Evolutionary conservation across 2,113 vertebrate species (phyloP), one percentile per base, ranked within the genome.

Genomic region (Gasterosteus nipponicus): DNA sequence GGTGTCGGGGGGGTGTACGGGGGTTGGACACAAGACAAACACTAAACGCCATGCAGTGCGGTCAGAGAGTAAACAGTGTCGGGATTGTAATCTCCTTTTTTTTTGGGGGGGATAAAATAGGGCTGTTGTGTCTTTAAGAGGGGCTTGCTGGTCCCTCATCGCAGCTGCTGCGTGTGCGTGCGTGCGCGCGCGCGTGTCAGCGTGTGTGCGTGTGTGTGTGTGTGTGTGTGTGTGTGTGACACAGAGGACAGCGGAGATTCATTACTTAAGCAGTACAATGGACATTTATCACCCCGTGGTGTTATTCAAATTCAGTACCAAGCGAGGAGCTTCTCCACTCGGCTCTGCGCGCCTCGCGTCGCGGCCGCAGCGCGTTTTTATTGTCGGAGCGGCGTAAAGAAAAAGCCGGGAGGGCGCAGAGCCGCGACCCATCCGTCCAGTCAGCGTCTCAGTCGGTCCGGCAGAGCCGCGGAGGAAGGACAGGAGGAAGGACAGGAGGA

Each of bases 221-320:
- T 89, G 80, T 49, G 83, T 54, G 68, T 53, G 72, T 59, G 71
- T 73, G 89, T 75, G 91, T 94, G 95, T 83, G 95, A 95, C 93
- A 95, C 90, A 92, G 95, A 96, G 96, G 96, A 96, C 96, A 97
- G 96, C 94, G 94, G 95, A 97, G 97, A 99, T 98, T 97, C 97
- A 98, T 97, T 96, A 97, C 96, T 96, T 95, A 95, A 94, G 95
- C 96, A 96, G 97, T 96, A 98, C 97, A 99, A 99, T 98, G 96
- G 96, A 95, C 97, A 98, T 99, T 98, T 97, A 98, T 98, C 97
- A 98, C 97, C 96, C 97, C 93, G 95, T 96, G 96, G 96, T 96
- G 97, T 98, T 98, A 98, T 99, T 98, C 96, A 97, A 96, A 98
- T 96, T 95, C 97, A 96, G 97, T 98, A 97, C 97, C 97, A 97